Evolutionary conservation across 2,113 vertebrate genomes (phyloP).

Genomic region (Garra rufa): DNA sequence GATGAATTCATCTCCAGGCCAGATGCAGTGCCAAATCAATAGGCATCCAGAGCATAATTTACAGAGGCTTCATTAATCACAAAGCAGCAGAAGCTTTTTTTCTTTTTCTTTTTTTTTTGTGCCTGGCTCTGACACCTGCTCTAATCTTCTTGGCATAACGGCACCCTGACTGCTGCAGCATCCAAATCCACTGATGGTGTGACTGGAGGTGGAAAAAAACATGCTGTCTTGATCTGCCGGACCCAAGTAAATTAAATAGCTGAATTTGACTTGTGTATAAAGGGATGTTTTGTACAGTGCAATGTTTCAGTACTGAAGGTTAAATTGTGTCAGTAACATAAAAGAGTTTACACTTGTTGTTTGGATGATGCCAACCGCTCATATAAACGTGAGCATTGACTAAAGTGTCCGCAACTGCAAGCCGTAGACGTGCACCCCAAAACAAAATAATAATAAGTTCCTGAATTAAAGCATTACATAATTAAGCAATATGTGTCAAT

Average conservation of each 20-base stretch:
- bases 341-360: conserved; percentile 5
- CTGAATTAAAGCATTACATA: neutral
- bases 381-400: no score
- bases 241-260: conserved; percentile 13
- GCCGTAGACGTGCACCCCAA: no score
- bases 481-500: neutral
- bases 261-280: conserved; percentile 38
- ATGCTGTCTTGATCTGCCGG: conserved; percentile 35
- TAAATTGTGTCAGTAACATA: neutral
- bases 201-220: conserved; percentile 24
- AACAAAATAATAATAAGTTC: no score
- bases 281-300: conserved; percentile 35
- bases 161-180: conserved; percentile 43
- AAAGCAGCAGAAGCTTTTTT: conserved; percentile 51
- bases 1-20: conserved; percentile 64
- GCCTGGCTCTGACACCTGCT: conserved; percentile 64
- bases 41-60: conserved; percentile 64
- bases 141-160: conserved; percentile 58
- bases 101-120: conserved; percentile 38
- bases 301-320: neutral
- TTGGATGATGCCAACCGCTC: neutral
- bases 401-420: no score
- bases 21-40: conserved; percentile 63
- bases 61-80: conserved; percentile 72
- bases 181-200: conserved; percentile 55